Evolutionary conservation across 2,113 vertebrate genomes (phyloP).

Genomic region (Amphilophus citrinellus): DNA sequence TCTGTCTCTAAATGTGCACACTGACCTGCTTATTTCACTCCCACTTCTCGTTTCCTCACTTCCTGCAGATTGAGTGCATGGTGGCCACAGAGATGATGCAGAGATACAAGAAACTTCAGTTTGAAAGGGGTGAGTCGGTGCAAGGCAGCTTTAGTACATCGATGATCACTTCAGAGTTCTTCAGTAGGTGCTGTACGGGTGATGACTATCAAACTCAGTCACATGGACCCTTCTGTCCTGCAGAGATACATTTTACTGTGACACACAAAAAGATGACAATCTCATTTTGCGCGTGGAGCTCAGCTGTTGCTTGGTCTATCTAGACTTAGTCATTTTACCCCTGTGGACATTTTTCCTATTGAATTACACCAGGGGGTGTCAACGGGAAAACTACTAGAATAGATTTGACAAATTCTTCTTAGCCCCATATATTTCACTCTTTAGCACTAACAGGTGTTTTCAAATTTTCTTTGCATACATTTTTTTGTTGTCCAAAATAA

Average conservation of each 20-base stretch:
- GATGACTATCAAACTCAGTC: neutral
- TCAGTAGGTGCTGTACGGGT: conserved; percentile 22
- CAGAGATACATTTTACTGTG: conserved; percentile 17
- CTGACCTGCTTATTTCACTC: conserved; percentile 41
- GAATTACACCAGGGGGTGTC: conserved; percentile 13
- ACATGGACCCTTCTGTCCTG: conserved; percentile 23
- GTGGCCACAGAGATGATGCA: conserved; percentile 97
- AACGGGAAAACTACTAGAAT: neutral
- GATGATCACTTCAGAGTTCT: neutral
- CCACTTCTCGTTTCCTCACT: conserved; percentile 12
- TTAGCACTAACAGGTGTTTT: neutral
- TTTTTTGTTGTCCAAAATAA: neutral
- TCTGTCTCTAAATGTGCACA: conserved; percentile 37
- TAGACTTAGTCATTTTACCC: conserved; percentile 12
- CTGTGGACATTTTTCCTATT: conserved; percentile 2
- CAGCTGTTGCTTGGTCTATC: neutral
- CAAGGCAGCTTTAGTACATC: conserved; percentile 14
- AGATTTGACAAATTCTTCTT: neutral
- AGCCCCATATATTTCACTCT: neutral
- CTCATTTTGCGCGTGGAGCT: conserved; percentile 14
- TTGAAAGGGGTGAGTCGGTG: conserved; percentile 91
- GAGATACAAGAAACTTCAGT: conserved; percentile 95
- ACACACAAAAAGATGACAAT: conserved; percentile 34
- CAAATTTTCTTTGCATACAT: neutral
- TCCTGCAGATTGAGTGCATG: conserved; percentile 94